Evolutionary conservation across 2,797 vertebrate species (phyloP).

Genomic region (Margarornis squamiger): DNA sequence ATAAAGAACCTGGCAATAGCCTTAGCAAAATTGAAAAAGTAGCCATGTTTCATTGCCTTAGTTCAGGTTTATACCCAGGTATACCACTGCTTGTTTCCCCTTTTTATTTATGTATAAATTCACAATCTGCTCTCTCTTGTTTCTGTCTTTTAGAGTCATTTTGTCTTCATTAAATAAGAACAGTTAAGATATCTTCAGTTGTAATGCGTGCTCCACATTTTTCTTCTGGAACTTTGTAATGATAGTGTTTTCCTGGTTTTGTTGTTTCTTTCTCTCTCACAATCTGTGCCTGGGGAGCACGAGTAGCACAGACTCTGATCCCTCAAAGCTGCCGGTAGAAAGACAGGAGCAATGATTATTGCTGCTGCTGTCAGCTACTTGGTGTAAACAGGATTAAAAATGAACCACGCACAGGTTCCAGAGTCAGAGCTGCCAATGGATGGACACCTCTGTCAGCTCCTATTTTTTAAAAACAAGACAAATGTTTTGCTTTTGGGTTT

Average conservation of each 20-base stretch:
- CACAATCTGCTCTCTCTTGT: neutral
- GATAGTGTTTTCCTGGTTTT: neutral
- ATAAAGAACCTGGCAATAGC: neutral
- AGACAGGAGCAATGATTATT: neutral
- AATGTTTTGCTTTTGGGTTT: neutral
- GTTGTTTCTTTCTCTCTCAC: neutral
- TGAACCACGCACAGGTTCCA: neutral
- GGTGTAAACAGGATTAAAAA: neutral
- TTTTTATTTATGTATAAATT: neutral
- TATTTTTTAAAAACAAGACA: neutral
- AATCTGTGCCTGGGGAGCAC: neutral
- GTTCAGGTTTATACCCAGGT: neutral
- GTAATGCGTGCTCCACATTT: neutral
- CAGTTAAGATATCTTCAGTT: neutral
- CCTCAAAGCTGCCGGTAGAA: neutral
- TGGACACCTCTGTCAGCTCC: neutral
- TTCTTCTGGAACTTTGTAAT: neutral
- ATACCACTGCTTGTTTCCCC: neutral
- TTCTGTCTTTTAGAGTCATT: neutral
- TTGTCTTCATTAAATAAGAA: neutral
- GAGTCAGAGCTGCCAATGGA: neutral
- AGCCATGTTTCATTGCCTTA: neutral
- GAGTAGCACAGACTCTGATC: neutral
- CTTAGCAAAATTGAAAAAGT: neutral
- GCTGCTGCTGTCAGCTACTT: neutral